Evolutionary conservation across 2,888 invertebrate species (phyloP).

Genomic region (Rhimphoctona megacephalus): DNA sequence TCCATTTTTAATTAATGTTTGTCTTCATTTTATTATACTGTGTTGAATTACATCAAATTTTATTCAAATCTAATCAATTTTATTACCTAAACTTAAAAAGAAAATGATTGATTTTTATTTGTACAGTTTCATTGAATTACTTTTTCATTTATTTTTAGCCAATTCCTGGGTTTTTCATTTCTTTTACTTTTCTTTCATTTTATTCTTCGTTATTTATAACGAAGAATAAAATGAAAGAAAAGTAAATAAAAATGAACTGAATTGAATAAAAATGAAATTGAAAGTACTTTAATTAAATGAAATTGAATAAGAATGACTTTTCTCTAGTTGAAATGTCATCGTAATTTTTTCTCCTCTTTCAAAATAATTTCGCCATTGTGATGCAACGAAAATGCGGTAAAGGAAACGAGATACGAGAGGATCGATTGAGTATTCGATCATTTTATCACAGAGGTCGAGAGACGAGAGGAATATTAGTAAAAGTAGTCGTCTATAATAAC

Average conservation of each 20-base stretch:
- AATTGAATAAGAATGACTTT: not conserved
- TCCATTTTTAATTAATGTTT: too few relatives aligned
- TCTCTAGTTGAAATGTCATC: not conserved
- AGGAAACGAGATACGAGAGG: constrained; percentile 9
- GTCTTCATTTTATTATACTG: too few relatives aligned
- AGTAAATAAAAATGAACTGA: not conserved
- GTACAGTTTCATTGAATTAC: too few relatives aligned
- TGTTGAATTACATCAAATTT: too few relatives aligned
- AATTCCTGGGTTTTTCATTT: too few relatives aligned
- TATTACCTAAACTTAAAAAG: too few relatives aligned
- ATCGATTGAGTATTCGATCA: constrained; percentile 44
- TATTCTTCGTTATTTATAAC: too few relatives aligned
- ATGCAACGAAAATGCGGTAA: constrained; percentile 31
- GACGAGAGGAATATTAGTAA: constrained; percentile 45
- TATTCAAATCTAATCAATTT: too few relatives aligned
- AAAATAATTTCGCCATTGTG: constrained; percentile 16
- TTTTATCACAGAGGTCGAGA: constrained; percentile 45
- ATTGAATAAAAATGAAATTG: not conserved
- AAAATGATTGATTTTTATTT: too few relatives aligned
- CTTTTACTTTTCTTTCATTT: too few relatives aligned
- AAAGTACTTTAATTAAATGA: not conserved
- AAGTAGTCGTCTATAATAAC: constrained; percentile 45
- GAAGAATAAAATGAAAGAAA: not conserved
- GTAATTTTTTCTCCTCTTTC: not conserved
- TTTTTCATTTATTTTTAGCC: too few relatives aligned